phyloP scores from a whole-genome alignment of 2,888 invertebrate species.

The Spialia ferax region DNA sequence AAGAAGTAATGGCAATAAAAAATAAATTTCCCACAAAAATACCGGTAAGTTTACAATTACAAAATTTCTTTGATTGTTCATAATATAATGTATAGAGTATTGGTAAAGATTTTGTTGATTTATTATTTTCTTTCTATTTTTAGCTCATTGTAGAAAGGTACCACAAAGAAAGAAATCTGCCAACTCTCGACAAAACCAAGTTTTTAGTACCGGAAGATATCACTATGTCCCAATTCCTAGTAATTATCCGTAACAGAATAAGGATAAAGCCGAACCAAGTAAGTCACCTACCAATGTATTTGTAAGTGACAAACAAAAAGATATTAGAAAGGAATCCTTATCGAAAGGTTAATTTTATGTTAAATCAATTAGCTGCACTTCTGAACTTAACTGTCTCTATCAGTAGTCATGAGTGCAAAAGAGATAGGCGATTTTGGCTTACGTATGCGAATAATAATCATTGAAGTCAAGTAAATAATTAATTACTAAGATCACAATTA shows the following conservation, averaged over 20 bases:
- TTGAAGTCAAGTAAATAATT: slow-evolving; percentile 40
- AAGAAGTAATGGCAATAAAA: slow-evolving; percentile 92
- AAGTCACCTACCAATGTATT: slow-evolving; percentile 54
- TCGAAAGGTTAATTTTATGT: slow-evolving; percentile 40
- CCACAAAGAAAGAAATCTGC: slow-evolving; percentile 91
- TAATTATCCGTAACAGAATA: slow-evolving; percentile 89
- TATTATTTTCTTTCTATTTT: slow-evolving; percentile 48
- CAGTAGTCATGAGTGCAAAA: slow-evolving; percentile 38
- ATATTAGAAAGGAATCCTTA: slow-evolving; percentile 29
- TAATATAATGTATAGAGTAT: not conserved
- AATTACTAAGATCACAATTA: slow-evolving; percentile 42
- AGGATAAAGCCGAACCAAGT: slow-evolving; percentile 88
- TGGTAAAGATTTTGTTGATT: not conserved
- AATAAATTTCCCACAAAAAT: slow-evolving; percentile 93
- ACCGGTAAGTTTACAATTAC: slow-evolving; percentile 87
- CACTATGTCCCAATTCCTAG: slow-evolving; percentile 95
- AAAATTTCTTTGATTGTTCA: not conserved
- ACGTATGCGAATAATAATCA: slow-evolving; percentile 38
- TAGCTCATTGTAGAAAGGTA: slow-evolving; percentile 95
- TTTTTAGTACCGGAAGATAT: slow-evolving; percentile 96
- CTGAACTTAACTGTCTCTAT: slow-evolving; percentile 31
- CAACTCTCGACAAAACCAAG: slow-evolving; percentile 93
- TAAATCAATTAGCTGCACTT: slow-evolving; percentile 40
- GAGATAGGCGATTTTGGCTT: slow-evolving; percentile 28
- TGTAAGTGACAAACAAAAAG: slow-evolving; percentile 6